These are phyloP conservation scores for Grus americana DNA, from an alignment of 2,113 vertebrate genomes.

Conservation along the genomic window DNA sequence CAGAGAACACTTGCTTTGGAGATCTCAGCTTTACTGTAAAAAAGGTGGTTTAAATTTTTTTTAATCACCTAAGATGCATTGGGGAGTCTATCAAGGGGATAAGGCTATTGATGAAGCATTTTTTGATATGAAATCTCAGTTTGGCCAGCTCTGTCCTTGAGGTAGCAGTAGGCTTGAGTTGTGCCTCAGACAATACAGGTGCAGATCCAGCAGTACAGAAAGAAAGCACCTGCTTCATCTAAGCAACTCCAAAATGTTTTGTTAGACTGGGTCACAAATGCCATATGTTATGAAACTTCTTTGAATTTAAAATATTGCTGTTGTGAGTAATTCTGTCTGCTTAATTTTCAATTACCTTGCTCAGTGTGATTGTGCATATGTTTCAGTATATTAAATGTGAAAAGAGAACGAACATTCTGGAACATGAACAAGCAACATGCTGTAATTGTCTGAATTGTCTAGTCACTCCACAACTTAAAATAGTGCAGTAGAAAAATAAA, in stretches of 20 bases:
- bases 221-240: neutral
- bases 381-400: neutral
- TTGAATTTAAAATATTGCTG: constrained; percentile 23
- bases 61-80: neutral
- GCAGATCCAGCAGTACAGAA: neutral
- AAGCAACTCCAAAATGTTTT: neutral
- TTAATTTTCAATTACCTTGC: neutral
- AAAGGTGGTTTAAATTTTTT: neutral
- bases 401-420: neutral
- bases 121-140: neutral
- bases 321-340: constrained; percentile 7
- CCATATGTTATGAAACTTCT: neutral
- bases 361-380: neutral
- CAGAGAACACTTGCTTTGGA: neutral
- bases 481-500: neutral
- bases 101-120: neutral
- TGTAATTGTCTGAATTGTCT: neutral
- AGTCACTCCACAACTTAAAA: neutral
- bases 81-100: neutral
- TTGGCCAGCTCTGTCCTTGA: neutral
- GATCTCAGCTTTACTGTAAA: neutral
- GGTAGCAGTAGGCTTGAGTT: neutral
- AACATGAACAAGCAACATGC: neutral
- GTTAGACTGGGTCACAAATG: neutral
- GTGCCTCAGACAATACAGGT: neutral